phyloP scores from a whole-genome alignment of 2,113 vertebrate genomes.

The Perca schrenkii region DNA sequence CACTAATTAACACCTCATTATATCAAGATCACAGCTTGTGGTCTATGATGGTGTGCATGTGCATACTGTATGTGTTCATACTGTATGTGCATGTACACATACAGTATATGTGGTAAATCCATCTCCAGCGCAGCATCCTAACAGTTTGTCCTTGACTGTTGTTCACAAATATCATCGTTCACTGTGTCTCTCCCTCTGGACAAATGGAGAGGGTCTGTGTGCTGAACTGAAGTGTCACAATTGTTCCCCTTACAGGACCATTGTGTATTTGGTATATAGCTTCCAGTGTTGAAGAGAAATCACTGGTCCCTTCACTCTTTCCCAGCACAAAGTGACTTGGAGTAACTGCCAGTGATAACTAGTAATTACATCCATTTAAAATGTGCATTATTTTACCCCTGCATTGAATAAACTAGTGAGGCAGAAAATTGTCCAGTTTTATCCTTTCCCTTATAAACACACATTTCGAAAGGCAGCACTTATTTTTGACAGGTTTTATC shows the following conservation, averaged over 20 bases:
- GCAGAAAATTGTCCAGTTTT: constrained; percentile 90
- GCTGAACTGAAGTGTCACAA: constrained; percentile 45
- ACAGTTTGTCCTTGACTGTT: constrained; percentile 14
- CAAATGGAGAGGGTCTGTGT: constrained; percentile 48
- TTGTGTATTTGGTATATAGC: constrained; percentile 63
- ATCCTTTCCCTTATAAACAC: constrained; percentile 83
- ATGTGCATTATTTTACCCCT: constrained; percentile 87
- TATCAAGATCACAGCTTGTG: constrained; percentile 38
- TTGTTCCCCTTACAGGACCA: constrained; percentile 48
- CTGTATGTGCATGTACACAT: background rate
- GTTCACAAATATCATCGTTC: constrained; percentile 36
- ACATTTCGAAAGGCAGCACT: constrained; percentile 71
- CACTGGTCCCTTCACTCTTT: constrained; percentile 73
- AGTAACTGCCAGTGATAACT: constrained; percentile 84
- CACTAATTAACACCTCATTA: constrained; percentile 67
- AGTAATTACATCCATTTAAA: constrained; percentile 89
- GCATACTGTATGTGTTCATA: background rate
- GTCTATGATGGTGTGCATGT: constrained; percentile 15
- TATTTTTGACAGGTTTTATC: constrained; percentile 79
- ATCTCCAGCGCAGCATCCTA: constrained; percentile 2
- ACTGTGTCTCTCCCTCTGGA: constrained; percentile 25
- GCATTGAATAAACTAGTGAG: constrained; percentile 87
- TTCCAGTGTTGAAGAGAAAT: constrained; percentile 65
- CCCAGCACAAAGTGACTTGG: constrained; percentile 77
- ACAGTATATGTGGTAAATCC: background rate